phyloP scores from a whole-genome alignment of 2,113 vertebrate genomes.

The Oreochromis niloticus region DNA sequence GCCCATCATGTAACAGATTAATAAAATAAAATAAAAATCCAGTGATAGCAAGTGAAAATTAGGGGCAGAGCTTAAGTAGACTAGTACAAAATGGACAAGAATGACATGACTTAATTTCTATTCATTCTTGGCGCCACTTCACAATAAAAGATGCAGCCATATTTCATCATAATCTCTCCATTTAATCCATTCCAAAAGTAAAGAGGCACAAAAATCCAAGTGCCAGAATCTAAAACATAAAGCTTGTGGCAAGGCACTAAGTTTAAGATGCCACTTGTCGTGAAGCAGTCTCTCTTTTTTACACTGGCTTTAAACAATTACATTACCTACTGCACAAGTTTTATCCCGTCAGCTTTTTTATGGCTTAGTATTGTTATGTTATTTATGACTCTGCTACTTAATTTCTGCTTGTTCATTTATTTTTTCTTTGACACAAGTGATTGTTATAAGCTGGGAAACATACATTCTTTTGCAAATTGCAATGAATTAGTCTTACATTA shows the following conservation, averaged over 20 bases:
- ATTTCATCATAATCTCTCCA: constrained; percentile 9
- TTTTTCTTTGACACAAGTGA: constrained; percentile 37
- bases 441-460: constrained; percentile 52
- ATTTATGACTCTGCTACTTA: constrained; percentile 14
- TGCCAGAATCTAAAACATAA: constrained; percentile 56
- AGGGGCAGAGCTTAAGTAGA: neutral
- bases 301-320: constrained; percentile 44
- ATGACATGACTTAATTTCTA: neutral
- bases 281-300: constrained; percentile 34
- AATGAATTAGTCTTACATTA: constrained; percentile 18
- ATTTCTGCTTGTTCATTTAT: constrained; percentile 3
- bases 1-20: neutral
- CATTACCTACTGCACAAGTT: constrained; percentile 58
- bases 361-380: constrained; percentile 53
- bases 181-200: constrained; percentile 28
- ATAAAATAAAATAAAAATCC: neutral
- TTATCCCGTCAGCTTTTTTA: constrained; percentile 38
- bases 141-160: constrained; percentile 21
- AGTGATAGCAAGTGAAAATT: neutral
- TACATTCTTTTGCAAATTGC: constrained; percentile 43
- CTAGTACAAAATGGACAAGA: neutral
- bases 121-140: constrained; percentile 19
- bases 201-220: constrained; percentile 53
- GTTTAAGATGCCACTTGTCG: constrained; percentile 61
- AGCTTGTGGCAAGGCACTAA: constrained; percentile 71